These are phyloP conservation scores for Sarcoramphus papa DNA, from an alignment of 2,797 vertebrate genomes.

Conservation along the genomic window DNA sequence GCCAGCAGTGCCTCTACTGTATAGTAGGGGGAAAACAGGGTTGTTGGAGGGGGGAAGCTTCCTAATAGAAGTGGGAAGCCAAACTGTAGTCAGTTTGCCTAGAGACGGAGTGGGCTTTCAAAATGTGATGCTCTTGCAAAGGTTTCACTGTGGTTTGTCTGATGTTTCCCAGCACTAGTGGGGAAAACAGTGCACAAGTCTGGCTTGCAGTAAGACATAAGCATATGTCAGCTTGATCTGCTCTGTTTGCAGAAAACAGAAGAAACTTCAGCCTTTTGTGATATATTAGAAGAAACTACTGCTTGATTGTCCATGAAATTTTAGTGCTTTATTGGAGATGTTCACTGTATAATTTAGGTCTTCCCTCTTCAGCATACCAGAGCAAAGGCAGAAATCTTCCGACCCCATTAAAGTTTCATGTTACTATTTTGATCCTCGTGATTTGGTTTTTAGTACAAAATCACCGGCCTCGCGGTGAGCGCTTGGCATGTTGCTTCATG, in stretches of 20 bases:
- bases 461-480: neutral
- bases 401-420: slow-evolving; percentile 39
- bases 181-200: neutral
- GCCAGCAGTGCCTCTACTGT: neutral
- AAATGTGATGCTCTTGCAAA: neutral
- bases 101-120: neutral
- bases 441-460: slow-evolving; percentile 7
- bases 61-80: neutral
- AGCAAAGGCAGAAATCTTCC: slow-evolving; percentile 36
- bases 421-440: slow-evolving; percentile 45
- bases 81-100: neutral
- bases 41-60: neutral
- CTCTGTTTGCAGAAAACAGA: neutral
- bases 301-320: neutral
- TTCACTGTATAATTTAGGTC: slow-evolving; percentile 12
- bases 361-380: slow-evolving; percentile 17
- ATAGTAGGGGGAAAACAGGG: neutral
- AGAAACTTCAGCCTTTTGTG: neutral
- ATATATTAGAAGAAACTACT: neutral
- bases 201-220: neutral
- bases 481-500: slow-evolving; percentile 52
- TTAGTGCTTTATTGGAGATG: neutral
- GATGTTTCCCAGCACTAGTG: neutral
- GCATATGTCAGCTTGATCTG: neutral
- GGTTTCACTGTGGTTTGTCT: neutral